Percentiles rank a stretch among this genome's conserved stretches.
Conservation (phyloP, 2,113 vertebrate species). For the Atherinomorus stipes region DNA sequence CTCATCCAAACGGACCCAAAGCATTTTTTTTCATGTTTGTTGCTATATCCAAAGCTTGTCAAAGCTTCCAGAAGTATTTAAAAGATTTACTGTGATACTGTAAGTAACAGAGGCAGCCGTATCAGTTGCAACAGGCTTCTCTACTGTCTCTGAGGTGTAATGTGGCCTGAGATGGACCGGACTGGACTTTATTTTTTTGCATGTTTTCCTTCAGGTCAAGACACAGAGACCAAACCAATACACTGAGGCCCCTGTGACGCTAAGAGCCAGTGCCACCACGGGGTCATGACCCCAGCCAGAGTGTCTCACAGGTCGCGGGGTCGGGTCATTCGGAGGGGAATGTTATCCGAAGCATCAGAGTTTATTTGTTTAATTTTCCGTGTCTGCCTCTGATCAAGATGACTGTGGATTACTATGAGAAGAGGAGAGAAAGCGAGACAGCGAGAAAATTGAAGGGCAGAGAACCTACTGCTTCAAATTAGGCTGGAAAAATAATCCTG, state of each 20-base stretch:
- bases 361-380: conserved; percentile 85
- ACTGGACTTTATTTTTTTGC: neutral
- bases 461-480: conserved; percentile 82
- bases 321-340: conserved; percentile 79
- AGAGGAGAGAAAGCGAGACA: conserved; percentile 31
- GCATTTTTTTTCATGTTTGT: no score
- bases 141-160: neutral
- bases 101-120: neutral
- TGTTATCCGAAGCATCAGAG: conserved; percentile 78
- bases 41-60: neutral
- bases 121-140: neutral
- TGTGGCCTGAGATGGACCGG: neutral
- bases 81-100: neutral
- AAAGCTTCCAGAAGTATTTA: neutral
- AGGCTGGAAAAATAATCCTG: conserved; percentile 83
- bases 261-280: conserved; percentile 21
- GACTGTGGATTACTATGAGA: conserved; percentile 66
- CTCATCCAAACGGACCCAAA: no score
- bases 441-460: conserved; percentile 39
- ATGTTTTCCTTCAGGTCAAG: conserved; percentile 61
- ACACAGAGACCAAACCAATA: conserved; percentile 58
- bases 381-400: conserved; percentile 78
- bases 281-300: conserved; percentile 74
- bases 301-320: conserved; percentile 74
- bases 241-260: conserved; percentile 50